A percentile compares a stretch with the other conserved stretches of the same genome.
Conservation (phyloP, 2,888 invertebrate genomes). For the Cristatella mucedo region DNA sequence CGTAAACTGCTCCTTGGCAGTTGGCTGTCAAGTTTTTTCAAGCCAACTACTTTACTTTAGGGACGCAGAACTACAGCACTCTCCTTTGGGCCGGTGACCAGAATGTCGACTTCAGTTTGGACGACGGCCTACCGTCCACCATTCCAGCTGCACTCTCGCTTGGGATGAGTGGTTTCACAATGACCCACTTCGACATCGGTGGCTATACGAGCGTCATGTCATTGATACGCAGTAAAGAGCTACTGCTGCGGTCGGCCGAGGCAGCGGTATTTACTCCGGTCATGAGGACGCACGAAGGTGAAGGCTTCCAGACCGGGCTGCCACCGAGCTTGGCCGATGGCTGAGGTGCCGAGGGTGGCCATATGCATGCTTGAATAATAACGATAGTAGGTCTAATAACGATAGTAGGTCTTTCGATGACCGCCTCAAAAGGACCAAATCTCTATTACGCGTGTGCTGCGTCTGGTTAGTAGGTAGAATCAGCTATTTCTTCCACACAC, state of each 20-base stretch:
- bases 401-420: too few species aligned
- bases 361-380: too few species aligned
- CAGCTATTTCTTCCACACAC: too few species aligned
- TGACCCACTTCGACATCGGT: conserved; percentile 30
- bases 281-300: conserved; percentile 30
- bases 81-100: conserved; percentile 32
- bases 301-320: not conserved
- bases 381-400: too few species aligned
- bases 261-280: conserved; percentile 25
- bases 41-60: too few species aligned
- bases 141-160: conserved; percentile 23
- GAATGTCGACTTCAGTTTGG: conserved; percentile 25
- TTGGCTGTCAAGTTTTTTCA: too few species aligned
- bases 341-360: too few species aligned
- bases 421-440: too few species aligned
- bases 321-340: too few species aligned
- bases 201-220: conserved; percentile 22
- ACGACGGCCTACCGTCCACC: conserved; percentile 25
- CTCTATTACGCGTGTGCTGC: too few species aligned
- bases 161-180: conserved; percentile 22
- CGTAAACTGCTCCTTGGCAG: too few species aligned
- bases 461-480: too few species aligned
- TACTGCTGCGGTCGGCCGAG: conserved; percentile 26
- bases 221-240: conserved; percentile 19
- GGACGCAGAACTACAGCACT: conserved; percentile 21